phyloP scores from a whole-genome alignment of 2,113 vertebrate species.

The Tapirus terrestris region DNA sequence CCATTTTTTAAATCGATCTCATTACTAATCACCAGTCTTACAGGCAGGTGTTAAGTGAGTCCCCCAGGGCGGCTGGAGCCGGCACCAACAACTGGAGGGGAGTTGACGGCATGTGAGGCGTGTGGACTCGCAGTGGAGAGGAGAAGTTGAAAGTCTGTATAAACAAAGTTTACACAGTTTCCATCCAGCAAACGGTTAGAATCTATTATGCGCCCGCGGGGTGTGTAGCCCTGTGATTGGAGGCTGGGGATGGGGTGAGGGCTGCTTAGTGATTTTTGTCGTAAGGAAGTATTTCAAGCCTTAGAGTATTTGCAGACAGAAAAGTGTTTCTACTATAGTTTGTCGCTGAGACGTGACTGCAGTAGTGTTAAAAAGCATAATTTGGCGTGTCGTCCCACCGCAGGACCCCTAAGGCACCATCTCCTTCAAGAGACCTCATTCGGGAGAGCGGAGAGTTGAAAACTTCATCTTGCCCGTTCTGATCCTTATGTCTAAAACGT shows the following conservation, averaged over 20 bases:
- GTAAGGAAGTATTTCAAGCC: neutral
- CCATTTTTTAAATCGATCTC: neutral
- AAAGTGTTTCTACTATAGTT: neutral
- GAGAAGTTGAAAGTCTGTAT: slow-evolving; percentile 21
- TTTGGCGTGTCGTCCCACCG: neutral
- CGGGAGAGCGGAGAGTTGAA: neutral
- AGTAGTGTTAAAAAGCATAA: neutral
- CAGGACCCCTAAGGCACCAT: neutral
- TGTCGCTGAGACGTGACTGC: neutral
- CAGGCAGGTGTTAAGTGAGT: neutral
- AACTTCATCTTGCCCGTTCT: neutral
- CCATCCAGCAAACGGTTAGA: neutral
- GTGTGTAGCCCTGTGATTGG: neutral
- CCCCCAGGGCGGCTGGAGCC: neutral
- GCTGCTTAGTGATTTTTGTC: neutral
- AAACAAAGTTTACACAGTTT: neutral
- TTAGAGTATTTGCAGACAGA: neutral
- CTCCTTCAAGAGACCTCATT: neutral
- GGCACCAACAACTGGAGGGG: neutral
- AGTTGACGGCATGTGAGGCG: neutral
- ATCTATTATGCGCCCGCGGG: neutral
- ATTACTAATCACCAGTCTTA: neutral
- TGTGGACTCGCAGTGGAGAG: neutral
- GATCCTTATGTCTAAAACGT: neutral
- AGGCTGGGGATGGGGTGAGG: neutral